Evolutionary conservation across 1,140 invertebrate genomes (phyloP).

Genomic region (Mycetomoellerius zeteki): DNA sequence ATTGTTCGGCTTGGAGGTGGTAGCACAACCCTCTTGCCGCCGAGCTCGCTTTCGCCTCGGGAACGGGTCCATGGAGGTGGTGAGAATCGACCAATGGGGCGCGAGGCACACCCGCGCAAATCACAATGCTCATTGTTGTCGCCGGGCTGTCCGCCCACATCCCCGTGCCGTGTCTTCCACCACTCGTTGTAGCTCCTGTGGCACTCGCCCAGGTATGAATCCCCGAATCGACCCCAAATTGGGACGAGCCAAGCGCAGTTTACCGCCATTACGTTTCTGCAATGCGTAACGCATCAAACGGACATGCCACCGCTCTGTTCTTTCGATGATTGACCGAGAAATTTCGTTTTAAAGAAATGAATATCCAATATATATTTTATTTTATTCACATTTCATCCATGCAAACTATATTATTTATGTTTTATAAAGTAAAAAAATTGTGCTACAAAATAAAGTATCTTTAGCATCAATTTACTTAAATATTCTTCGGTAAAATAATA

Average conservation of each 20-base stretch:
- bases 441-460: neutral
- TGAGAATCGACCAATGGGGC: constrained; percentile 82
- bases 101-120: constrained; percentile 84
- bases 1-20: constrained; percentile 83
- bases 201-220: constrained; percentile 70
- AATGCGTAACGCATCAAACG: neutral
- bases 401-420: neutral
- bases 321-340: neutral
- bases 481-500: too few relatives aligned
- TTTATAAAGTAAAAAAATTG: neutral
- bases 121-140: constrained; percentile 88
- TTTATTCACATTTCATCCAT: neutral
- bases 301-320: neutral
- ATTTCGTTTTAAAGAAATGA: neutral
- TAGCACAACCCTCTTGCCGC: constrained; percentile 78
- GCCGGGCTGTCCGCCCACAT: constrained; percentile 83
- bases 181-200: constrained; percentile 51
- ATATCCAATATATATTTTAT: neutral
- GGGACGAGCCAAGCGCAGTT: constrained; percentile 11
- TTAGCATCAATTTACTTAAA: neutral
- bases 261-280: constrained; percentile 6
- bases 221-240: constrained; percentile 29
- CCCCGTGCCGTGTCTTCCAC: constrained; percentile 70
- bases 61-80: constrained; percentile 77
- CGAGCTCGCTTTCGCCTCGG: constrained; percentile 74